phyloP scores from a whole-genome alignment of 1,140 invertebrate genomes.

The Macrobrachium rosenbergii region DNA sequence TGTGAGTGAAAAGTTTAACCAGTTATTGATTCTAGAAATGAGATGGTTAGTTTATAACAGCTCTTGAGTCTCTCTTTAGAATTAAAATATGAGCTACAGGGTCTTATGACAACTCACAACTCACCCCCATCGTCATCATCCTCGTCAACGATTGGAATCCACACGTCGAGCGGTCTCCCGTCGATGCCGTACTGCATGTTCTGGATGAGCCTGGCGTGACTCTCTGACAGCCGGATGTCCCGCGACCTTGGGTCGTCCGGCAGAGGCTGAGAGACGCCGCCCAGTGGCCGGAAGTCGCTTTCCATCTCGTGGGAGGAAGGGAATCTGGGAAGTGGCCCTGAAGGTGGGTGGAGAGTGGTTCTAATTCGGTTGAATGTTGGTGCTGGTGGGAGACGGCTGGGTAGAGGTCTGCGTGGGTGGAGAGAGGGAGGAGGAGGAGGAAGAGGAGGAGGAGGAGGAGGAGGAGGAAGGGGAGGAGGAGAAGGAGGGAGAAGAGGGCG shows the following conservation, averaged over 20 bases:
- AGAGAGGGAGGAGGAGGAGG: not conserved
- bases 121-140: not conserved
- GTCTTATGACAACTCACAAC: not conserved
- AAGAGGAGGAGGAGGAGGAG: not conserved
- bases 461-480: not conserved
- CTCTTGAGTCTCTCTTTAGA: too few species aligned
- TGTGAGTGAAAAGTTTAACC: too few species aligned
- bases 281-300: slow-evolving; percentile 18
- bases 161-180: slow-evolving; percentile 45
- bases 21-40: too few species aligned
- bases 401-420: not conserved
- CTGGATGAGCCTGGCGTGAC: slow-evolving; percentile 41
- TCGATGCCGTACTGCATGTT: slow-evolving; percentile 39
- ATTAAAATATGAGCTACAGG: not conserved
- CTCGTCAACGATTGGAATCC: slow-evolving; percentile 40
- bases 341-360: not conserved
- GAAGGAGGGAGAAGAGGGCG: not conserved
- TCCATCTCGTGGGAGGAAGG: slow-evolving; percentile 26
- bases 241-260: not conserved
- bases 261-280: slow-evolving; percentile 41
- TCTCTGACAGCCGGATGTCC: slow-evolving; percentile 34
- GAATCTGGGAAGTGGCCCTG: not conserved
- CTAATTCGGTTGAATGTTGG: not conserved
- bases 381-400: not conserved
- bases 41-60: too few species aligned